Evolutionary conservation across 2,888 invertebrate genomes (phyloP).

Genomic region (Balanococcus diminutus): DNA sequence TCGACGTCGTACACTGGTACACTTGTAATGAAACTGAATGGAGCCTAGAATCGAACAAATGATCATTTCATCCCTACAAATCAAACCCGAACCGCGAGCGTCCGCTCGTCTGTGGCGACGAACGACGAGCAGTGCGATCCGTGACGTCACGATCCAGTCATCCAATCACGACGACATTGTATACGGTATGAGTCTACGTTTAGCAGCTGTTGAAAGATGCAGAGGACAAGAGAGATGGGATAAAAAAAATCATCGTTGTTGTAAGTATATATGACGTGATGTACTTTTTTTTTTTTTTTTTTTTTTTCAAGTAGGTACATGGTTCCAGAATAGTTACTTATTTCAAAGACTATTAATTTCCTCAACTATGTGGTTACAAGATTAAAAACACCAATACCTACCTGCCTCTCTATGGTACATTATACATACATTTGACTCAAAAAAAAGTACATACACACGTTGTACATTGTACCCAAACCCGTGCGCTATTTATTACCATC

Average conservation of each 20-base stretch:
- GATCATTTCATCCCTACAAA: conserved; percentile 42
- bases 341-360: not conserved
- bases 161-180: conserved; percentile 44
- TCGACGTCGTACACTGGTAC: conserved; percentile 4
- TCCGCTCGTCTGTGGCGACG: not conserved
- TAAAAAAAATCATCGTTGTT: not conserved
- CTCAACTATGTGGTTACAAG: not conserved
- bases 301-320: not conserved
- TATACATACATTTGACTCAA: not conserved
- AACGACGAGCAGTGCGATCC: not conserved
- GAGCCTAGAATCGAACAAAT: not conserved
- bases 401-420: not conserved
- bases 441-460: not conserved
- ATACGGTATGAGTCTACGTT: not conserved
- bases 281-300: not conserved
- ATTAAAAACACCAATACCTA: not conserved
- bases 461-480: not conserved
- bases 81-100: not conserved
- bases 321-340: not conserved
- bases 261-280: not conserved
- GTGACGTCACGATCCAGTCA: conserved; percentile 49
- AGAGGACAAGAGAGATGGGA: not conserved
- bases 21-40: conserved; percentile 12
- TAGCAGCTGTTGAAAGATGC: conserved; percentile 1
- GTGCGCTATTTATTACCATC: not conserved